These are phyloP conservation scores for Astur gentilis DNA, from an alignment of 2,113 vertebrate species.

Conservation along the genomic window DNA sequence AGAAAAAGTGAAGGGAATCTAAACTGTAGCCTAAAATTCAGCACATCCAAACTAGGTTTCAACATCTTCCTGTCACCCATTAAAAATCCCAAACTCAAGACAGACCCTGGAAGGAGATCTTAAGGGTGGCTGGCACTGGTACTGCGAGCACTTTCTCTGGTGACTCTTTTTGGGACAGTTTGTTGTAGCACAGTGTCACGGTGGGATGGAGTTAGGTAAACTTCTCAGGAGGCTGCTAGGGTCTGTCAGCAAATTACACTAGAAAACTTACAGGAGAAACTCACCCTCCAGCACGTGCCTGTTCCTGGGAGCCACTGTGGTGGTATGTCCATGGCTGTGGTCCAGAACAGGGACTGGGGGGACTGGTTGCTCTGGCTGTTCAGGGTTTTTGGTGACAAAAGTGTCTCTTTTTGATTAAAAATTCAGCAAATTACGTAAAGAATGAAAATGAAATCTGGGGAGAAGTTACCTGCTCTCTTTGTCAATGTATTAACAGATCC, in stretches of 20 bases:
- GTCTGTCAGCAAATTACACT: not conserved
- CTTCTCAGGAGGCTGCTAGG: not conserved
- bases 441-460: not conserved
- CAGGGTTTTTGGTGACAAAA: not conserved
- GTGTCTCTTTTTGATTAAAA: not conserved
- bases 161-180: not conserved
- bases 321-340: not conserved
- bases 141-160: not conserved
- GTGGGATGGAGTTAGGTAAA: not conserved
- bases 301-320: not conserved
- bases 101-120: not conserved
- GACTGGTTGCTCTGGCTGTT: not conserved
- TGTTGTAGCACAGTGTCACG: not conserved
- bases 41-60: not conserved
- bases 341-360: not conserved
- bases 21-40: not conserved
- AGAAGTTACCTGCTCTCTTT: not conserved
- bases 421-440: not conserved
- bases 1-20: not conserved
- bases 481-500: not conserved
- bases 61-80: not conserved
- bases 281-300: rapidly evolving
- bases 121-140: not conserved
- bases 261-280: not conserved
- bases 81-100: not conserved